A percentile compares a stretch with the other conserved stretches of the same genome.
Conservation (phyloP, 2,113 vertebrate species). For the Aldabrachelys gigantea region DNA sequence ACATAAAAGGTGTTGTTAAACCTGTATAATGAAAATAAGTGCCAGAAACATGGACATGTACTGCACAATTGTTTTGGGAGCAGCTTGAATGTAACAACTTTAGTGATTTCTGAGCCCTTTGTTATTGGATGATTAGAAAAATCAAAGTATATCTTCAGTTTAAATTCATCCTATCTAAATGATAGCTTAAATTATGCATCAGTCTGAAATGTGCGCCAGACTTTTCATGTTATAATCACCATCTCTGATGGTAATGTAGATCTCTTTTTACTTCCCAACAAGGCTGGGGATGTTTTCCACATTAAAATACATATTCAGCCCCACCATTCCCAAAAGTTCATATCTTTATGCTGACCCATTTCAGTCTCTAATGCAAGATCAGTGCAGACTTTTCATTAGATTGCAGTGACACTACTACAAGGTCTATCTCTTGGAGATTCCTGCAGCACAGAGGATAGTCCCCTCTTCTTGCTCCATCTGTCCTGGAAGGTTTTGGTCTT, state of each 20-base stretch:
- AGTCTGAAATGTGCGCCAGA: background rate
- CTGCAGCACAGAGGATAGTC: background rate
- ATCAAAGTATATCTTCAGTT: background rate
- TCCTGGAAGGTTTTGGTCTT: background rate
- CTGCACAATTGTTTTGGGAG: background rate
- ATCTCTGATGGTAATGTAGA: background rate
- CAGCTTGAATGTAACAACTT: background rate
- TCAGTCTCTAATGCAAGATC: background rate
- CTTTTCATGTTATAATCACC: background rate
- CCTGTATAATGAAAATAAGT: constrained; percentile 5
- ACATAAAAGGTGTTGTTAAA: background rate
- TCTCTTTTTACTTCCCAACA: background rate
- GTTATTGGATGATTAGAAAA: background rate
- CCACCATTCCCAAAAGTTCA: background rate
- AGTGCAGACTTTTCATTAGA: background rate
- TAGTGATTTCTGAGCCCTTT: background rate
- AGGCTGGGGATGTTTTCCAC: background rate
- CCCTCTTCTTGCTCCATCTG: background rate
- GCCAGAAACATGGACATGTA: background rate
- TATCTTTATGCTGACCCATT: background rate
- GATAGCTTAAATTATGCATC: background rate
- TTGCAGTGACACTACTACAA: background rate
- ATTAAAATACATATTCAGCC: background rate
- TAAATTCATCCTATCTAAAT: background rate
- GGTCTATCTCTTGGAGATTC: background rate